Evolutionary conservation across 2,888 invertebrate genomes (phyloP).

Genomic region (Callyntrura sp.): DNA sequence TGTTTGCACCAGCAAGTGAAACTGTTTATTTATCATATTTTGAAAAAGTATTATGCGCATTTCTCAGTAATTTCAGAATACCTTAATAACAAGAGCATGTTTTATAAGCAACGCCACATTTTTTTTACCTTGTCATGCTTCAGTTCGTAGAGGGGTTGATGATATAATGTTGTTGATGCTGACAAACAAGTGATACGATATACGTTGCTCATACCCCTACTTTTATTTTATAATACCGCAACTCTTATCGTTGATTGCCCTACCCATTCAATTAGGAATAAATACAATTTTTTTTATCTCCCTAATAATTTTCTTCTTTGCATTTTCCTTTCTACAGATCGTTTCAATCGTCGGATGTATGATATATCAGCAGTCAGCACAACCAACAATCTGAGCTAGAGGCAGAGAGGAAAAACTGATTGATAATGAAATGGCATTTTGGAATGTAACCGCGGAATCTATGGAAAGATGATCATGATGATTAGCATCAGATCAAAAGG

Average conservation of each 20-base stretch:
- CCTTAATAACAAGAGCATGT: background rate
- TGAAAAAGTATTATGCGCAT: constrained; percentile 3
- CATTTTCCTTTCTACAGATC: constrained; percentile 25
- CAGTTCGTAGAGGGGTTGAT: background rate
- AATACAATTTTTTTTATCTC: constrained; percentile 14
- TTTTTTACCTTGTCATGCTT: constrained; percentile 6
- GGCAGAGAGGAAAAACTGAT: background rate
- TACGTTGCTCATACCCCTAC: background rate
- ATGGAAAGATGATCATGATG: constrained; percentile 21
- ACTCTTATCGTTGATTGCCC: constrained; percentile 57
- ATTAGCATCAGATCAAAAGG: constrained; percentile 13
- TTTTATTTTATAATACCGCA: background rate
- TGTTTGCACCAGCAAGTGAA: background rate
- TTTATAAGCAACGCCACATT: background rate
- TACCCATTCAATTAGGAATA: constrained; percentile 29
- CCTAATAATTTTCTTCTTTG: background rate
- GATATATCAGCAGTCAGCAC: background rate
- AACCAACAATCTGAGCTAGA: background rate
- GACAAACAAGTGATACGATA: too few relatives aligned
- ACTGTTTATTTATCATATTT: constrained; percentile 31
- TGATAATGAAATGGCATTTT: constrained; percentile 48
- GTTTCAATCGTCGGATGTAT: background rate
- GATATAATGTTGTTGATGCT: background rate
- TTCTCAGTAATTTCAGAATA: background rate
- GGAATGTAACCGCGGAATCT: constrained; percentile 26